Percentiles rank a stretch among this genome's conserved stretches.
phyloP scores from a whole-genome alignment of 1,140 invertebrate genomes.

The Listronotus oregonensis region DNA sequence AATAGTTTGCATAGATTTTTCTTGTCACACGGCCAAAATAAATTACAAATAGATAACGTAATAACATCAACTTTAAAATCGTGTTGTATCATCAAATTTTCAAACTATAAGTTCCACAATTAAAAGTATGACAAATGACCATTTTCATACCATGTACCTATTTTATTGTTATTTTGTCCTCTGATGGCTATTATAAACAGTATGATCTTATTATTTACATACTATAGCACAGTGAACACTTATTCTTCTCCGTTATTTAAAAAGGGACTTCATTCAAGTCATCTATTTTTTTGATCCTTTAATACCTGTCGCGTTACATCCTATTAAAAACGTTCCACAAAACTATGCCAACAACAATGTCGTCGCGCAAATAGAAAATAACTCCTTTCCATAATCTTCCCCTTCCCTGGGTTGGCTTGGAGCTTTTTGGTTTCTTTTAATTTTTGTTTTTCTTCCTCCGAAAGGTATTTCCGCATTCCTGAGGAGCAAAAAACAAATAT shows the following conservation, averaged over 20 bases:
- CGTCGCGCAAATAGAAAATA: conserved; percentile 86
- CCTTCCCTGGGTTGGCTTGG: conserved; percentile 33
- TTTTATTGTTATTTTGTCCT: background rate
- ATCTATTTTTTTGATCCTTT: conserved; percentile 80
- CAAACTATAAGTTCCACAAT: no score
- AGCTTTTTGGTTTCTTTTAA: conserved; percentile 30
- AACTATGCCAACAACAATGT: conserved; percentile 88
- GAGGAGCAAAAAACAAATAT: conserved; percentile 8
- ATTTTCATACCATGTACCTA: background rate
- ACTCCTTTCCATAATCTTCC: conserved; percentile 83
- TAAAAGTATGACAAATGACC: background rate
- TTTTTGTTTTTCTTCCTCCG: conserved; percentile 40
- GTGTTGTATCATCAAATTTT: no score
- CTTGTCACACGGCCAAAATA: no score
- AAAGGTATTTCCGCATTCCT: conserved; percentile 40
- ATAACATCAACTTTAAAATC: background rate
- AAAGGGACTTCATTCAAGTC: conserved; percentile 94
- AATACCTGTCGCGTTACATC: conserved; percentile 87
- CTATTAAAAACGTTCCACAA: conserved; percentile 95
- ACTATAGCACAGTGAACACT: conserved; percentile 4
- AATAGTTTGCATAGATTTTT: no score
- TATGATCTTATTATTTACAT: background rate
- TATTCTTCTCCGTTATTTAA: conserved; percentile 68
- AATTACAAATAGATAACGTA: no score
- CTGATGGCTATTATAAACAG: no score